Percentiles rank a stretch among this genome's conserved stretches.
These are phyloP conservation scores for Hexactinellida sp. DNA, from an alignment of 37 sponge, comb jelly and placozoan genomes.

Conservation along the genomic window DNA sequence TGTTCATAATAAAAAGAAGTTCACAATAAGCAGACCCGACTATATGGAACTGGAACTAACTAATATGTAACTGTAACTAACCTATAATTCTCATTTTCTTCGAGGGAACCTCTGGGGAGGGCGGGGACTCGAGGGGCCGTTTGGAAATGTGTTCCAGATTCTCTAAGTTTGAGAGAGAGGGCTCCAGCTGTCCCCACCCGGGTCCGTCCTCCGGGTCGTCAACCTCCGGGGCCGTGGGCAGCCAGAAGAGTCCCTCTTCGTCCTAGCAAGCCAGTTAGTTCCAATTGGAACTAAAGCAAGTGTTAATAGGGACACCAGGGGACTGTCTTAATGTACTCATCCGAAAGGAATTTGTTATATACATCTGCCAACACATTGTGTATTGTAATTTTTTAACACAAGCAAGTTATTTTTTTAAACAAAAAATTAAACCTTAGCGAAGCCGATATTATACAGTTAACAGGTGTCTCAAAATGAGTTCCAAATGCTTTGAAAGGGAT, in stretches of 20 bases:
- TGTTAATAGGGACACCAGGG: background rate
- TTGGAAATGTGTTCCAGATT: background rate
- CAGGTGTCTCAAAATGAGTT: no score
- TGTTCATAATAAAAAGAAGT: no score
- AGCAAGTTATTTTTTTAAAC: no score
- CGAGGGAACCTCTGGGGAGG: background rate
- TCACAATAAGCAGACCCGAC: no score
- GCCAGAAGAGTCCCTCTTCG: constrained; percentile 59
- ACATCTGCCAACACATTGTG: no score
- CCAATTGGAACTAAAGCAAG: background rate
- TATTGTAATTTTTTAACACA: no score
- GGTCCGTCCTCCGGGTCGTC: constrained; percentile 89
- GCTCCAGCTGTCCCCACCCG: constrained; percentile 86
- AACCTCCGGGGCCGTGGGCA: constrained; percentile 86
- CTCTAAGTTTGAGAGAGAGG: constrained; percentile 13
- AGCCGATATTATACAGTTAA: no score
- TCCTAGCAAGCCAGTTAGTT: background rate
- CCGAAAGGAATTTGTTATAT: no score
- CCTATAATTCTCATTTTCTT: constrained; percentile 4
- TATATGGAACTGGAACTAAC: no score
- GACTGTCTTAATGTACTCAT: no score
- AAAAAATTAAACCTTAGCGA: no score
- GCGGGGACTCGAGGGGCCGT: background rate
- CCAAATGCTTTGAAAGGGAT: no score
- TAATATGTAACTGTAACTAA: background rate